Percentiles rank a stretch among this genome's conserved stretches.
Evolutionary conservation across 2,888 invertebrate genomes (phyloP).

Genomic region (Clostera curtula): DNA sequence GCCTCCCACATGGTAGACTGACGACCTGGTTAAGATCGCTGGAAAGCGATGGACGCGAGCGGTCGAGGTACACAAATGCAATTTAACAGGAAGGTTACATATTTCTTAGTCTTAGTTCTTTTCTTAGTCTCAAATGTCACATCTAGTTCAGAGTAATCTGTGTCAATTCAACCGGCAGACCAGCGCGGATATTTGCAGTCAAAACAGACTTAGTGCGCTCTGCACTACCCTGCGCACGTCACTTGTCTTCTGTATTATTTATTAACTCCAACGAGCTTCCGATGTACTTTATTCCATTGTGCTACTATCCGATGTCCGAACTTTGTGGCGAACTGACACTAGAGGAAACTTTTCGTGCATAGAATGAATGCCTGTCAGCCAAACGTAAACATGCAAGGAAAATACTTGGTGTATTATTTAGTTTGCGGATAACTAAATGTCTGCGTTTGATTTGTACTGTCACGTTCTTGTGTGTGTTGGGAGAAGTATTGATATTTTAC

Average conservation of each 20-base stretch:
- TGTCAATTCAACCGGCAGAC: constrained; percentile 33
- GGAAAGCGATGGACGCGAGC: too few relatives aligned
- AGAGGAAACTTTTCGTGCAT: constrained; percentile 70
- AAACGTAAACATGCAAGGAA: constrained; percentile 59
- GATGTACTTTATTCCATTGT: constrained; percentile 74
- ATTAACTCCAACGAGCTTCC: constrained; percentile 74
- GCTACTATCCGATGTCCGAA: constrained; percentile 67
- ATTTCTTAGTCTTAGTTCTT: constrained; percentile 25
- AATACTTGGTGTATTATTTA: constrained; percentile 56
- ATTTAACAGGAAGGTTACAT: too few relatives aligned
- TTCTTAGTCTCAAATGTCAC: constrained; percentile 43
- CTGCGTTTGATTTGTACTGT: constrained; percentile 19
- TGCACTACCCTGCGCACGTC: constrained; percentile 66
- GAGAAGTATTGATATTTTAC: constrained; percentile 12
- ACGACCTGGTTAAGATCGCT: too few relatives aligned
- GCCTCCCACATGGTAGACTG: too few relatives aligned
- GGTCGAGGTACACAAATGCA: too few relatives aligned
- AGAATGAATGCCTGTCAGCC: constrained; percentile 69
- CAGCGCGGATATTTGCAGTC: constrained; percentile 68
- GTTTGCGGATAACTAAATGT: constrained; percentile 34
- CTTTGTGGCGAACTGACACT: constrained; percentile 60
- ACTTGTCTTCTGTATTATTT: constrained; percentile 68
- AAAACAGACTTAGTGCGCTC: constrained; percentile 61
- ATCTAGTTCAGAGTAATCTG: constrained; percentile 38
- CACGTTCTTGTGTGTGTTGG: constrained; percentile 9